phyloP scores from a whole-genome alignment of 2,888 invertebrate species.

The Ormia ochracea region DNA sequence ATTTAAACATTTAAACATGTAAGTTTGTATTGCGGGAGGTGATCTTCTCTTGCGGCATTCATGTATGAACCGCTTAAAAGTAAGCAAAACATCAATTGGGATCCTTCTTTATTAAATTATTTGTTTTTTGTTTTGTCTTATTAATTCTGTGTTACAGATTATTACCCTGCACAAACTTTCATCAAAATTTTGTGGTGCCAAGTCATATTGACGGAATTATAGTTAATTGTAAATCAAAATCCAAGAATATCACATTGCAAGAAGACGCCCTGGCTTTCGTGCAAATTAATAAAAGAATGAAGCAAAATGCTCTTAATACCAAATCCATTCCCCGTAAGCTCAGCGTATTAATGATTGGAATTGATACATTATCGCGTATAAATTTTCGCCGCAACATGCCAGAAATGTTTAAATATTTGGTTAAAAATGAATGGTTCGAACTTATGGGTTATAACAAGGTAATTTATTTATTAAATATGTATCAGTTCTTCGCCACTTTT shows the following conservation, averaged over 20 bases:
- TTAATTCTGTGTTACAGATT: constrained; percentile 64
- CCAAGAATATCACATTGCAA: constrained; percentile 67
- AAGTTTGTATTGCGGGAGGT: no score
- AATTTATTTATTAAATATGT: constrained; percentile 49
- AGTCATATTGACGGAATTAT: constrained; percentile 67
- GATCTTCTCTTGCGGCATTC: no score
- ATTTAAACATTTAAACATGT: no score
- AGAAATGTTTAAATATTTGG: constrained; percentile 81
- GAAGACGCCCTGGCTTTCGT: constrained; percentile 79
- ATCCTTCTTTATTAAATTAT: no score
- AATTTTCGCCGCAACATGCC: constrained; percentile 87
- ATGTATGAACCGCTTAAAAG: no score
- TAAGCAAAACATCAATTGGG: no score
- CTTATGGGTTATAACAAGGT: constrained; percentile 85
- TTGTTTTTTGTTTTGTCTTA: background rate
- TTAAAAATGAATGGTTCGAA: constrained; percentile 80
- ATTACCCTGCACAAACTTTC: constrained; percentile 66
- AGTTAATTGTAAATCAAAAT: constrained; percentile 73
- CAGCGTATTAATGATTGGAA: constrained; percentile 86
- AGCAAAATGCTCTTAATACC: background rate
- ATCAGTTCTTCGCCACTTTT: no score
- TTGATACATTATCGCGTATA: constrained; percentile 89
- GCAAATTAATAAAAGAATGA: constrained; percentile 72
- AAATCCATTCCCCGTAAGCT: constrained; percentile 69
- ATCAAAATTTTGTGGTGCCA: constrained; percentile 68